phyloP scores from a whole-genome alignment of 2,888 invertebrate species.

The Pardosa pseudoannulata region DNA sequence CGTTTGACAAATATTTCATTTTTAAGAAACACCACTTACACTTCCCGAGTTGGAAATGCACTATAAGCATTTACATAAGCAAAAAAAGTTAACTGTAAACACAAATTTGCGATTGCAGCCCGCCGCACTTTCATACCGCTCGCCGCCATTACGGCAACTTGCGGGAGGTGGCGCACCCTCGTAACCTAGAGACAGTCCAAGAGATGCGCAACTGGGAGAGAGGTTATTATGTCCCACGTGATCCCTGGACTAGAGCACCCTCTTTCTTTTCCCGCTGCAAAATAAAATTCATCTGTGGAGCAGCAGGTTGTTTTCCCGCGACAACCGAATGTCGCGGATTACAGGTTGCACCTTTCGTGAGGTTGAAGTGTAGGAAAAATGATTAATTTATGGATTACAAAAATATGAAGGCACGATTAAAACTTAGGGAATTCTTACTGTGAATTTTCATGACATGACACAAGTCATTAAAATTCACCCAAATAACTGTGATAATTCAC shows the following conservation, averaged over 20 bases:
- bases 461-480: not conserved
- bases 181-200: conserved; percentile 46
- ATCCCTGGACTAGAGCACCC: not conserved
- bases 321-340: not conserved
- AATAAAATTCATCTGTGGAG: conserved; percentile 14
- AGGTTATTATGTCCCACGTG: conserved; percentile 36
- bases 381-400: no score
- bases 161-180: conserved; percentile 50
- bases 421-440: no score
- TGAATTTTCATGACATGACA: no score
- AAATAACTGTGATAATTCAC: no score
- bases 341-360: not conserved
- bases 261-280: conserved; percentile 19
- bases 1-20: not conserved
- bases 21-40: conserved; percentile 25
- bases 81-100: conserved; percentile 42
- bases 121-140: conserved; percentile 49
- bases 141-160: conserved; percentile 69
- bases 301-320: conserved; percentile 1
- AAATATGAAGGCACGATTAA: no score
- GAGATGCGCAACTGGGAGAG: conserved; percentile 51
- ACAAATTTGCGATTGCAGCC: conserved; percentile 42
- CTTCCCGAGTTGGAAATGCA: conserved; percentile 57
- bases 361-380: no score
- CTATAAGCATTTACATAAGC: conserved; percentile 41